These are phyloP conservation scores for Pachyuromys duprasi DNA, from an alignment of 2,797 vertebrate genomes.

Conservation along the genomic window DNA sequence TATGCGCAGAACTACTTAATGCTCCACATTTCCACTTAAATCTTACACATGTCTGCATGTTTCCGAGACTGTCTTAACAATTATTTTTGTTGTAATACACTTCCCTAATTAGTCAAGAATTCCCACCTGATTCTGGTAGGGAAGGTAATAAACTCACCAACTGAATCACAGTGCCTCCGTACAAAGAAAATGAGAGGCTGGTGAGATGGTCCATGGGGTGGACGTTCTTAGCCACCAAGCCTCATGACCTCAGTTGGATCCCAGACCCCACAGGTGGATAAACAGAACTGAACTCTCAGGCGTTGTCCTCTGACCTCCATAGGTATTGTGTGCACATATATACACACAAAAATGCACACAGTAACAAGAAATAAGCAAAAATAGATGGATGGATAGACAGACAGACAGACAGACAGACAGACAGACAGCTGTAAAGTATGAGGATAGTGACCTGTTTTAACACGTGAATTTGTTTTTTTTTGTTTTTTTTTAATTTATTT, in stretches of 20 bases:
- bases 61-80: background rate
- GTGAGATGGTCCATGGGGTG: background rate
- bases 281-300: background rate
- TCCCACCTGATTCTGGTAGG: constrained; percentile 1
- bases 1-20: background rate
- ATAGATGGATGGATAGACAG: no score
- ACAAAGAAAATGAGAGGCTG: background rate
- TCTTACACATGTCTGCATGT: background rate
- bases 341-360: no score
- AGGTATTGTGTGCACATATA: background rate
- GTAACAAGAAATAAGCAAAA: background rate
- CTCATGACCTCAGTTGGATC: background rate
- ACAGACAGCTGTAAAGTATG: no score
- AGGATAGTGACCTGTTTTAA: background rate
- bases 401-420: no score
- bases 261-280: background rate
- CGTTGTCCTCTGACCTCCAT: background rate
- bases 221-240: background rate
- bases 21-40: constrained; percentile 5
- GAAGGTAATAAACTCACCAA: background rate
- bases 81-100: background rate
- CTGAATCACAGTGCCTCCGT: background rate
- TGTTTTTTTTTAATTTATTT: no score
- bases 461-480: no score
- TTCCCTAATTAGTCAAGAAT: background rate